Evolutionary conservation across 2,113 vertebrate species (phyloP), one percentile per base, ranked within the genome.

Genomic region (Vimba vimba): DNA sequence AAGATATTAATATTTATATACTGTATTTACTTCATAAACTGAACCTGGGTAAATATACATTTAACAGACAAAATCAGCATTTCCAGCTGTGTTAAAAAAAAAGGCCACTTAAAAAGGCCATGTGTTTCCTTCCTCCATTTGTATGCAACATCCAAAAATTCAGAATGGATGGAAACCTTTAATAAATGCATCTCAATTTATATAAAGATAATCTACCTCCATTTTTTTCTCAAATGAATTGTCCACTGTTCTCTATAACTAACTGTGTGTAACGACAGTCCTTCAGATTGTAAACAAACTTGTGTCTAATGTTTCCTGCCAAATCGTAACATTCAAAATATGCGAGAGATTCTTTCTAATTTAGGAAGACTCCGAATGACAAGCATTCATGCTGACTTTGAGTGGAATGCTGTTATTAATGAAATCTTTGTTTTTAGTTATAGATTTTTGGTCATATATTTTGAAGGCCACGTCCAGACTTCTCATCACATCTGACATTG

Each of bases 291-390:
- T 74, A 74, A 74, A 75, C 73, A 75, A 50, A 75, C 12, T 50
- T 50, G n/a, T 75, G 73, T 43, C 43, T 75, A 50, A 75, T 75
- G 73, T 75, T 75, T 50, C 12, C 43, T 47, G 71, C 43, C 71
- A 74, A 71, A 74, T 47, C 73, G 45, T 75, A 75, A 50, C 23
- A 75, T 75, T 50, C 73, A 47, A 75, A 75, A n/a, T 47, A 75
- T 75, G 73, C 3, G n/a, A 75, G n/a, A 75, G n/a, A 75, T 75
- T 75, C 43, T 75, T 47, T 75, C 7, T n/a, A 47, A 50, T 75
- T 47, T n/a, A 75, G 43, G 73, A 75, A 25, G 43, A 50, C n/a
- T 47, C 23, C 0, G n/a, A 50, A 75, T 50, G n/a, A 75, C 43
- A 75, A 47, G 43, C 23, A 75, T 75, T 75, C 73, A 75, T 13